Evolutionary conservation across 2,888 invertebrate genomes (phyloP).

Genomic region (Diarsia dahlii): DNA sequence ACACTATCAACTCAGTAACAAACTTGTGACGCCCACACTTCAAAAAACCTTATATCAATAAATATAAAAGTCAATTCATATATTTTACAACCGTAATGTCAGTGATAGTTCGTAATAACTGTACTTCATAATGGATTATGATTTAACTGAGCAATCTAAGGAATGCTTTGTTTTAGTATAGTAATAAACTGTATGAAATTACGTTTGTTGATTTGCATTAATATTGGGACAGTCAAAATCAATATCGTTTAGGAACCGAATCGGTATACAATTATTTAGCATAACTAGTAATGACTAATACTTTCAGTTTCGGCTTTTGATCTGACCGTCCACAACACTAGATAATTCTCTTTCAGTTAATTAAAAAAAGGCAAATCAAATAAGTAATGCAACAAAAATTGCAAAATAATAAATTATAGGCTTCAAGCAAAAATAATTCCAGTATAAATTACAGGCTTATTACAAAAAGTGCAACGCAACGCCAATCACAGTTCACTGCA

Average conservation of each 20-base stretch:
- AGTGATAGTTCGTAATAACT: conserved; percentile 44
- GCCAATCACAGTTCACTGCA: conserved; percentile 6
- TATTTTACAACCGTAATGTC: conserved; percentile 42
- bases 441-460: conserved; percentile 19
- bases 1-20: conserved; percentile 29
- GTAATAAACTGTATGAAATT: conserved; percentile 41
- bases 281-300: no score
- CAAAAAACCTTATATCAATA: conserved; percentile 31
- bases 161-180: conserved; percentile 34
- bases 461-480: conserved; percentile 23
- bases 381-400: conserved; percentile 6
- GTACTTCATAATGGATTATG: conserved; percentile 32
- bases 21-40: conserved; percentile 29
- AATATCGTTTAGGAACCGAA: not conserved
- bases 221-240: not conserved
- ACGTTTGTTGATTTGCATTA: conserved; percentile 15
- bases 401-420: not conserved
- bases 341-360: not conserved
- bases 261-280: not conserved
- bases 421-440: not conserved
- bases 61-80: conserved; percentile 54
- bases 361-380: not conserved
- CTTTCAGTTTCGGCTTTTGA: conserved; percentile 6
- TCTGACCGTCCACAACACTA: not conserved
- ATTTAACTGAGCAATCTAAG: conserved; percentile 20